Evolutionary conservation across 1,140 invertebrate genomes (phyloP).

Genomic region (Rhizoglyphus robini): DNA sequence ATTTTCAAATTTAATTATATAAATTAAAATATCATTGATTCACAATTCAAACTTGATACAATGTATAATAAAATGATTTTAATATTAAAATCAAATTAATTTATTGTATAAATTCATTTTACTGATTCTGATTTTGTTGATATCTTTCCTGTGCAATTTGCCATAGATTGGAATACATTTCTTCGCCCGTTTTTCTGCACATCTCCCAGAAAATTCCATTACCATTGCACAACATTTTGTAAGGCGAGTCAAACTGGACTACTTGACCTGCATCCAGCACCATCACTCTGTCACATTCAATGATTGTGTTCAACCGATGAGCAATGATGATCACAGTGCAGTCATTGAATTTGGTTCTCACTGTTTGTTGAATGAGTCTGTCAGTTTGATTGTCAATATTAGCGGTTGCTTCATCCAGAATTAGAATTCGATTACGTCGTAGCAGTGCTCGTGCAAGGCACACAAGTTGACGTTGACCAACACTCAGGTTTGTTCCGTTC

Average conservation of each 20-base stretch:
- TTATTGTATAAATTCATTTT: no score
- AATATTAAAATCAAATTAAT: no score
- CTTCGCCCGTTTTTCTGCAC: conserved; percentile 11
- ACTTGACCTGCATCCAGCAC: conserved; percentile 21
- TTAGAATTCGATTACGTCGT: conserved; percentile 73
- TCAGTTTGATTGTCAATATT: conserved; percentile 82
- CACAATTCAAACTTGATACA: no score
- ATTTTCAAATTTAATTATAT: no score
- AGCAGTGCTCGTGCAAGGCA: conserved; percentile 72
- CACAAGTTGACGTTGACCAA: conserved; percentile 61
- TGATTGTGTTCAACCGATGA: conserved; percentile 70
- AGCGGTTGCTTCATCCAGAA: conserved; percentile 86
- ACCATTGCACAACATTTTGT: conserved; percentile 28
- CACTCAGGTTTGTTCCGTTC: conserved; percentile 51
- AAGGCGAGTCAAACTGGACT: conserved; percentile 12
- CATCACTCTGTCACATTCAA: conserved; percentile 54
- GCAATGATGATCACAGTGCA: conserved; percentile 84
- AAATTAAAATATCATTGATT: no score
- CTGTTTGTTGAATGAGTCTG: conserved; percentile 63
- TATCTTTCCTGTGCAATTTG: background rate
- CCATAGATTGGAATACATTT: conserved; percentile 5
- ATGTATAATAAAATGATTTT: no score
- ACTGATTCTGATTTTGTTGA: no score
- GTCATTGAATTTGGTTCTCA: conserved; percentile 62
- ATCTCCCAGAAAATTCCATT: conserved; percentile 13